Conservation (phyloP, 2,888 invertebrate species). For the Parochlus steinenii region DNA sequence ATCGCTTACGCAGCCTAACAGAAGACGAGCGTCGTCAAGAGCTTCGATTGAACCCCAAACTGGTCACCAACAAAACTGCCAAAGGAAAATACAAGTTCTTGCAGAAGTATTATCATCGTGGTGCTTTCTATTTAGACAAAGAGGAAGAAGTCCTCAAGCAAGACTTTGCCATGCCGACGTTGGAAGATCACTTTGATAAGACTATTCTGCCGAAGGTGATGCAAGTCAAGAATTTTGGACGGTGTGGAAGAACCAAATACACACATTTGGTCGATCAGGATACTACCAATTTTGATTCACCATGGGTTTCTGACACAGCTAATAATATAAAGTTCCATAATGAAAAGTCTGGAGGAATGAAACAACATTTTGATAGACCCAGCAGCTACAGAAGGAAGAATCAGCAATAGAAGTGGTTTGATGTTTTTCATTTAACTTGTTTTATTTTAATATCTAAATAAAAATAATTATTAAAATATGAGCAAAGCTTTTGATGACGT, state of each 20-base stretch:
- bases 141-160: conserved; percentile 83
- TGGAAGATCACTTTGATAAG: conserved; percentile 99
- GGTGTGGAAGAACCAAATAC: conserved; percentile 96
- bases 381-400: conserved; percentile 33
- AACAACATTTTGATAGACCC: conserved; percentile 83
- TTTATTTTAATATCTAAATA: no score
- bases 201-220: conserved; percentile 97
- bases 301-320: conserved; percentile 87
- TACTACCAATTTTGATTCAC: conserved; percentile 93
- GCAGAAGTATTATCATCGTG: conserved; percentile 99
- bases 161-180: conserved; percentile 87
- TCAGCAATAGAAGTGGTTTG: conserved; percentile 4
- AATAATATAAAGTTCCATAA: conserved; percentile 75
- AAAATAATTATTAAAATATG: no score
- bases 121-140: conserved; percentile 92
- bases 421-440: no score
- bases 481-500: no score
- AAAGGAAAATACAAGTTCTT: conserved; percentile 99
- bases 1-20: conserved; percentile 79
- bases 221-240: conserved; percentile 99
- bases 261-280: conserved; percentile 99
- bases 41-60: conserved; percentile 76
- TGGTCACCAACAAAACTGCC: conserved; percentile 80
- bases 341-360: conserved; percentile 82
- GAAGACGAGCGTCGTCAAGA: conserved; percentile 92